Conservation (phyloP, 2,797 vertebrate species). For the Aulostomus chinensis region DNA sequence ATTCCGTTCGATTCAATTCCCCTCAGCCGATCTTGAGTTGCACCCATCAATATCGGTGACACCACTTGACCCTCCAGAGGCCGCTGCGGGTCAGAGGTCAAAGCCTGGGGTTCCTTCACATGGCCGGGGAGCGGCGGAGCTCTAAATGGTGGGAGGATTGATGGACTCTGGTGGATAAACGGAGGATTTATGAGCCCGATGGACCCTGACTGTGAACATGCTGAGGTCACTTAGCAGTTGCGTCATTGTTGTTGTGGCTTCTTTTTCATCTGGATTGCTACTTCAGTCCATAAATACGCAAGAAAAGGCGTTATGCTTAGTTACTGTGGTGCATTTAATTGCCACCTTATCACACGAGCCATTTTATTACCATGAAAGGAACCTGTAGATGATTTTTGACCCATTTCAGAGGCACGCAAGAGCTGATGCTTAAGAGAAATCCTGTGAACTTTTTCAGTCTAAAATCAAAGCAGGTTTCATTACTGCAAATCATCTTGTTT, state of each 20-base stretch:
- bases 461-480: constrained; percentile 46
- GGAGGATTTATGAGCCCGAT: constrained; percentile 61
- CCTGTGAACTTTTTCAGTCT: too few species aligned
- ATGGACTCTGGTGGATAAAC: constrained; percentile 49
- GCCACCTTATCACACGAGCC: constrained; percentile 6
- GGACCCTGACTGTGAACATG: constrained; percentile 59
- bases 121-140: neutral
- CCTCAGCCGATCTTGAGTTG: too few species aligned
- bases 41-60: constrained; percentile 47
- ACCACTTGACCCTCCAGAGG: constrained; percentile 18
- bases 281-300: too few species aligned
- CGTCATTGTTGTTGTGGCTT: constrained; percentile 1
- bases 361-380: neutral
- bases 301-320: too few species aligned
- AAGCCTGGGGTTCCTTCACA: constrained; percentile 43
- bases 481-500: constrained; percentile 6
- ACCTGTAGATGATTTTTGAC: constrained; percentile 21
- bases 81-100: constrained; percentile 40
- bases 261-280: too few species aligned
- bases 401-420: constrained; percentile 34
- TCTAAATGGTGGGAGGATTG: constrained; percentile 47
- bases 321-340: too few species aligned
- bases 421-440: too few species aligned
- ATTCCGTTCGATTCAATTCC: too few species aligned
- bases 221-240: constrained; percentile 37